Percentiles rank a stretch among this genome's conserved stretches.
These are phyloP conservation scores for Drosophila burlai DNA, from an alignment of 1,140 invertebrate species.

Conservation along the genomic window DNA sequence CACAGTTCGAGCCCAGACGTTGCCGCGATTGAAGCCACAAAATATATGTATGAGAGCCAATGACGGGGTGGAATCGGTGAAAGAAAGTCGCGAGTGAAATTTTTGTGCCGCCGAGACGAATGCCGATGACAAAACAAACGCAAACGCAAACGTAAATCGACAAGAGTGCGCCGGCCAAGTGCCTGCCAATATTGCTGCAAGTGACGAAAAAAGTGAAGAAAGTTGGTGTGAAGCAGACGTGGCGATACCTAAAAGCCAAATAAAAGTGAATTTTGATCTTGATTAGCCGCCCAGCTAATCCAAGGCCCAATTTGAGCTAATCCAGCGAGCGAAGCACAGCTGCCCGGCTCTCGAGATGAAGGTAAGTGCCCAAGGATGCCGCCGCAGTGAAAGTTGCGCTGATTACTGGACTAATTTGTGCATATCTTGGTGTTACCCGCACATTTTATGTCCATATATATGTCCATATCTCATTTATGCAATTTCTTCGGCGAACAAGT, in stretches of 20 bases:
- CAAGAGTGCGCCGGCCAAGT: conserved; percentile 42
- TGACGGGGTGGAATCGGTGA: conserved; percentile 40
- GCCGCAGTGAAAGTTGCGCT: conserved; percentile 64
- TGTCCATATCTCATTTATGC: conserved; percentile 58
- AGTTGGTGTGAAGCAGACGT: conserved; percentile 42
- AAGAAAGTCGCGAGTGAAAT: conserved; percentile 81
- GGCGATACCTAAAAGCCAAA: conserved; percentile 7
- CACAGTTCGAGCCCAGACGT: conserved; percentile 76
- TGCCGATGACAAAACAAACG: conserved; percentile 59
- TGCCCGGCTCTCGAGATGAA: conserved; percentile 50
- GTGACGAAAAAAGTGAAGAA: conserved; percentile 62
- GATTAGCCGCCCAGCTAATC: conserved; percentile 65
- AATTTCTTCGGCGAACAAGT: conserved; percentile 70
- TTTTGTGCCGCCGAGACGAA: conserved; percentile 43
- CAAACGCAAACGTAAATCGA: conserved; percentile 37
- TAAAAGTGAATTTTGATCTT: conserved; percentile 60
- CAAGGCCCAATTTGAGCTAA: conserved; percentile 40
- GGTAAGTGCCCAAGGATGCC: conserved; percentile 51
- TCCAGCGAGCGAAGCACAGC: conserved; percentile 8
- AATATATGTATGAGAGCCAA: background rate
- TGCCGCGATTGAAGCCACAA: conserved; percentile 62
- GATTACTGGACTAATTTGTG: conserved; percentile 57
- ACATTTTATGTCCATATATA: background rate
- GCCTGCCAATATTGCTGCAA: conserved; percentile 61
- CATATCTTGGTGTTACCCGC: conserved; percentile 6